These are phyloP conservation scores for Echinarachnius parma DNA, from an alignment of 53 echinoderm and acorn worm genomes.

Conservation along the genomic window DNA sequence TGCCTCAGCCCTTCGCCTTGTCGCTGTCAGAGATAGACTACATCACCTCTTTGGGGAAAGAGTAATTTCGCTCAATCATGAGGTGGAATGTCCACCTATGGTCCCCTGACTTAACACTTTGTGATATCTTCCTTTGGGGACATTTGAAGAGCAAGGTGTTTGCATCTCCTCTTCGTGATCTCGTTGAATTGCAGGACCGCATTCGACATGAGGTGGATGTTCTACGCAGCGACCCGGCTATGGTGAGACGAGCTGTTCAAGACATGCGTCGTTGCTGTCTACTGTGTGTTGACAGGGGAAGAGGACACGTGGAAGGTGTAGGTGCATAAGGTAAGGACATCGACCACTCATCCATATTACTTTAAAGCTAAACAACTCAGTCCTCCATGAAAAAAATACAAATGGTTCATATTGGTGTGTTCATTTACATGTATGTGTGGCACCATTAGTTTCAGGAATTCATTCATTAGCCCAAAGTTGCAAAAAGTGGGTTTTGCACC, in stretches of 20 bases:
- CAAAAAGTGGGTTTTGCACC: no score
- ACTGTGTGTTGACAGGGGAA: slow-evolving; percentile 43
- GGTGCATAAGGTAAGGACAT: no score
- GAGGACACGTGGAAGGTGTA: slow-evolving; percentile 44
- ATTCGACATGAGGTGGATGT: slow-evolving; percentile 25
- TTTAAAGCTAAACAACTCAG: no score
- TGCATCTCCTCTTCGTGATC: slow-evolving; percentile 9
- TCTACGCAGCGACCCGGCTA: slow-evolving; percentile 14
- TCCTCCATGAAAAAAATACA: no score
- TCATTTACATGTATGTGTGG: no score
- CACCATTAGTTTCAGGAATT: no score
- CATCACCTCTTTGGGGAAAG: slow-evolving; percentile 5
- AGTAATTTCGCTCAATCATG: slow-evolving; percentile 1
- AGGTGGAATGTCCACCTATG: slow-evolving; percentile 20
- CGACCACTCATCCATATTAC: no score
- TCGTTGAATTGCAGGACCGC: slow-evolving; percentile 15
- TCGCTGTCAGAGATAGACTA: slow-evolving; percentile 3
- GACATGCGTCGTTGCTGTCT: slow-evolving; percentile 21
- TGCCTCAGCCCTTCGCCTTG: slow-evolving; percentile 11
- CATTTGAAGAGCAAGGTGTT: slow-evolving; percentile 19
- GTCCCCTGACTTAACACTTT: slow-evolving; percentile 43
- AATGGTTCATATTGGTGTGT: no score
- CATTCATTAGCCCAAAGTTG: no score
- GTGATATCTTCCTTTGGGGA: slow-evolving; percentile 36
- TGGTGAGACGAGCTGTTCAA: slow-evolving; percentile 28